Conservation (phyloP, 2,113 vertebrate species). For the Acinonyx jubatus region DNA sequence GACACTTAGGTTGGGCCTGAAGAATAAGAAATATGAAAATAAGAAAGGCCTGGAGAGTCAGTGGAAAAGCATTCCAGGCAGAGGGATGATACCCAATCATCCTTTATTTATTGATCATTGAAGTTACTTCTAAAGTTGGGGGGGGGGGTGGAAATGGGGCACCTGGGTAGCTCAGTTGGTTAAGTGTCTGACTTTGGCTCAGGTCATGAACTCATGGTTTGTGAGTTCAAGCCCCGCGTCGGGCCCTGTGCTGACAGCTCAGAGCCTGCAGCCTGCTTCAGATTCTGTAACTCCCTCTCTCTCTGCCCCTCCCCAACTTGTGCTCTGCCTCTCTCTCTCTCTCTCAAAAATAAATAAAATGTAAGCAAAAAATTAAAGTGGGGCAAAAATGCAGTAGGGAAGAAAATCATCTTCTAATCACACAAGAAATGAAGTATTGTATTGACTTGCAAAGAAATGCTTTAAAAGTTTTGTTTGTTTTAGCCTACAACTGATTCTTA, state of each 20-base stretch:
- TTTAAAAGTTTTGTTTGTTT: not conserved
- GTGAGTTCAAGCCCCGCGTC: no score
- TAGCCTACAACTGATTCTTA: not conserved
- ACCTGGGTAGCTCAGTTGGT: no score
- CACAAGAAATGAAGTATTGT: not conserved
- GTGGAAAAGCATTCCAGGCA: not conserved
- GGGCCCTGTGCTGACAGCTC: no score
- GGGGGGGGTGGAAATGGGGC: no score
- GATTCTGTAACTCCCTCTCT: no score
- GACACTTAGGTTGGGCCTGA: not conserved
- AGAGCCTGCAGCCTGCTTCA: no score
- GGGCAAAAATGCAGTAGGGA: not conserved
- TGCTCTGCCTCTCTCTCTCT: no score
- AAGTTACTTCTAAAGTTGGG: not conserved
- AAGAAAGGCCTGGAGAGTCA: not conserved
- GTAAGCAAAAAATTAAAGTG: no score
- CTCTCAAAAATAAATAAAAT: no score
- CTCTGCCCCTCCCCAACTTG: no score
- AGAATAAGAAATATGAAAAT: not conserved
- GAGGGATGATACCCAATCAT: not conserved
- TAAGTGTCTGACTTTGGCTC: no score
- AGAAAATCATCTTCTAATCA: not conserved
- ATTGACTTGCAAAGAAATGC: not conserved
- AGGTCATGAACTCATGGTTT: no score
- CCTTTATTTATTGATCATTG: not conserved